Percentiles rank a stretch among this genome's conserved stretches.
Conservation (phyloP, 1,140 invertebrate species). For the Hyles vespertilio region DNA sequence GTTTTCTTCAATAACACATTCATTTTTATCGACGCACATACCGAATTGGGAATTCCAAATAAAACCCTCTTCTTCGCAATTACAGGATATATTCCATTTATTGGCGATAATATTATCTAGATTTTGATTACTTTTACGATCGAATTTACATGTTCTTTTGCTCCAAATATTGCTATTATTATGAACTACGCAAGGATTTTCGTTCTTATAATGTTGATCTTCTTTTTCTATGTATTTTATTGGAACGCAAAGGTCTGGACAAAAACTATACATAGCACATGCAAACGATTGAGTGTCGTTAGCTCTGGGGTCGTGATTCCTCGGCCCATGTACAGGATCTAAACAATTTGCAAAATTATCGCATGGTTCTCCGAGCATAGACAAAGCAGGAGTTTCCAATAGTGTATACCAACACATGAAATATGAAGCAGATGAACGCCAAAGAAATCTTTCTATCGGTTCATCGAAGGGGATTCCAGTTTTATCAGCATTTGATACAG, state of each 20-base stretch:
- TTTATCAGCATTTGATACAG: constrained; percentile 59
- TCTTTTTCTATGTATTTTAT: constrained; percentile 61
- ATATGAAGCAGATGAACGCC: constrained; percentile 79
- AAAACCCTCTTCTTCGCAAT: constrained; percentile 72
- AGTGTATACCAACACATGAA: constrained; percentile 82
- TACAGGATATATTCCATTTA: constrained; percentile 78
- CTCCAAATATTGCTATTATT: constrained; percentile 9
- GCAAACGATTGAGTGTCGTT: constrained; percentile 74
- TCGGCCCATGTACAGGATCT: constrained; percentile 51
- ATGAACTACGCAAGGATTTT: constrained; percentile 30
- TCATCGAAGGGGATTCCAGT: constrained; percentile 76
- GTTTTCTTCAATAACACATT: constrained; percentile 69
- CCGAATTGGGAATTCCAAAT: constrained; percentile 77
- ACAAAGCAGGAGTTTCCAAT: constrained; percentile 70
- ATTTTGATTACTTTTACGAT: constrained; percentile 71
- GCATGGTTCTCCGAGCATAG: constrained; percentile 75
- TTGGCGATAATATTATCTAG: constrained; percentile 73
- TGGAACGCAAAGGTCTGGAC: constrained; percentile 80
- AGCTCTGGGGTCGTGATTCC: constrained; percentile 75
- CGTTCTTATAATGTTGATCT: constrained; percentile 16
- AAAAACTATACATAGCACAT: constrained; percentile 81
- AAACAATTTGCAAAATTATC: constrained; percentile 79
- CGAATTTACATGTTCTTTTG: constrained; percentile 55
- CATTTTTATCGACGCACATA: constrained; percentile 80
- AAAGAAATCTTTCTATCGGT: constrained; percentile 77